Base-by-base conservation (phyloP, 2,113 vertebrate species). In the Ia io region DNA sequence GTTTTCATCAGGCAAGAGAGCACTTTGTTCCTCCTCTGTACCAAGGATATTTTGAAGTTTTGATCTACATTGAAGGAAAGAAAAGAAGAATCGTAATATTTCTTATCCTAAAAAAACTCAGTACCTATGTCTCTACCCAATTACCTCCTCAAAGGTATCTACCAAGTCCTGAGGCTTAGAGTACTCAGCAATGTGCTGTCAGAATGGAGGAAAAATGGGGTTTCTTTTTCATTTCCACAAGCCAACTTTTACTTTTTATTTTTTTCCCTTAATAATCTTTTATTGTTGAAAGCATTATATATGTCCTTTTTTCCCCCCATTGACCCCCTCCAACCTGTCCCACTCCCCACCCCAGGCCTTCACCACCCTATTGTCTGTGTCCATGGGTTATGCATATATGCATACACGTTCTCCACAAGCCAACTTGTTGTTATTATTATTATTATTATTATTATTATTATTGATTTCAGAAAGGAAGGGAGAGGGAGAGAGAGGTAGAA, bases 1-100 rank as follows among this genome's bases (percentile, higher is more conserved):
- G 0, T 61, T 95, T 93, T 97, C 97, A 92, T 89, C 84, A 51
- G 91, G n/a, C 71, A 98, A 71, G 42, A 99, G 98, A 67, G 1
- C 80, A 95, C 97, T 79, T 95, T 28, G 96, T 91, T 99, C 98
- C 96, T 98, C 97, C 2, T 96, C 94, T 88, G 92, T 97, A 70
- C 32, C 53, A n/a, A 77, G 23, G 84, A 30, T 40, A 61, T 85
- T 96, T 82, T 96, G 97, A 74, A 95, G 77, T 69, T 47, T 90
- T 88, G 97, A 97, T 92, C 98, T 98, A 94, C 74, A 78, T 37
- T 53, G 42, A 96, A 59, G 30, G 56, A 86, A 92, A 30, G 90
- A 47, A 76, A 32, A 73, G 10, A 73, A 51, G 37, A 87, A 73
- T 3, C 2, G 94, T 28, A 96, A 5, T 70, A 87, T 56, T 65